Evolutionary conservation across 2,888 invertebrate species (phyloP).

Genomic region (Micoletzkya japonica): DNA sequence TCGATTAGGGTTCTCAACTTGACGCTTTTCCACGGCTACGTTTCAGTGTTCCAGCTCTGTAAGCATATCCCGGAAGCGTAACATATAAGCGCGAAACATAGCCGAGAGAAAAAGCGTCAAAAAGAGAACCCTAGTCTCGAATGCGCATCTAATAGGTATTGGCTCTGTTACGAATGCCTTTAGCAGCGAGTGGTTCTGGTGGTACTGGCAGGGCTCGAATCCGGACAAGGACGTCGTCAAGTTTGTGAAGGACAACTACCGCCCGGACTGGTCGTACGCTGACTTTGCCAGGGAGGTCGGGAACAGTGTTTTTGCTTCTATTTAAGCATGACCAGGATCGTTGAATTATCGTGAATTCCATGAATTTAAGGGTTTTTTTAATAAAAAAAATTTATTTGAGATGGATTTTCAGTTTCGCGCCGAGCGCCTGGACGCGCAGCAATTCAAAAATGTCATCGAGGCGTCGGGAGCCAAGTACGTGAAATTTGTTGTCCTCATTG

Average conservation of each 20-base stretch:
- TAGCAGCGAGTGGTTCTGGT: constrained; percentile 79
- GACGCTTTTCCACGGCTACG: too few species aligned
- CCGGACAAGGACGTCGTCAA: constrained; percentile 54
- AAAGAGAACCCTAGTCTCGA: too few species aligned
- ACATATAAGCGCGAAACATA: too few species aligned
- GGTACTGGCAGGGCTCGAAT: constrained; percentile 56
- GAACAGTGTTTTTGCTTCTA: neutral
- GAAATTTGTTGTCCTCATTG: too few species aligned
- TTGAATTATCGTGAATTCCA: neutral
- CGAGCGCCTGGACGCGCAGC: constrained; percentile 81
- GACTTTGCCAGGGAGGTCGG: constrained; percentile 75
- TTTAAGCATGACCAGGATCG: neutral
- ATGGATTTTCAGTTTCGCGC: constrained; percentile 75
- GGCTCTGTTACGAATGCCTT: neutral
- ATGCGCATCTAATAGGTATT: too few species aligned
- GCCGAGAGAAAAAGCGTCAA: too few species aligned
- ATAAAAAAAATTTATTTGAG: neutral
- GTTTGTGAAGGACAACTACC: constrained; percentile 83
- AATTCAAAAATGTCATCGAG: constrained; percentile 82
- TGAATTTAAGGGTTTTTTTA: neutral
- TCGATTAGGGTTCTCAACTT: too few species aligned
- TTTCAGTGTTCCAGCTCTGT: too few species aligned
- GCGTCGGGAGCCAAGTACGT: constrained; percentile 86
- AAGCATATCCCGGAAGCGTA: too few species aligned
- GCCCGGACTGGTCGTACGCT: constrained; percentile 84